Percentiles rank a stretch among this genome's conserved stretches.
Evolutionary conservation across 2,113 vertebrate species (phyloP).

Genomic region (Centropristis striata): DNA sequence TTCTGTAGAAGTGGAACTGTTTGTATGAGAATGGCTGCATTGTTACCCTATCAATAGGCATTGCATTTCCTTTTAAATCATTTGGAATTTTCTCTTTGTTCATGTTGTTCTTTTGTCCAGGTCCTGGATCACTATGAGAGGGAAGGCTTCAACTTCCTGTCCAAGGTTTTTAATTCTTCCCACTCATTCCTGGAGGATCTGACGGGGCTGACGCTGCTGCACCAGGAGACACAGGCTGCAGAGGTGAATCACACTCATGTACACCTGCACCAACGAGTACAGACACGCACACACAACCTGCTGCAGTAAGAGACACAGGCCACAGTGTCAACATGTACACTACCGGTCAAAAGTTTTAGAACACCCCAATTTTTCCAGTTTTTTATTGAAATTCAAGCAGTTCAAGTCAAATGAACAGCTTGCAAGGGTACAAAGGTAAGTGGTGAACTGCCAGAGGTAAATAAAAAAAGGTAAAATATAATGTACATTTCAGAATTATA

Average conservation of each 20-base stretch:
- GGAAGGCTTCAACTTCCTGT: slow-evolving; percentile 95
- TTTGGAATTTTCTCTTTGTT: not conserved
- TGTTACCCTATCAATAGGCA: not conserved
- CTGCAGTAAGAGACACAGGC: not conserved
- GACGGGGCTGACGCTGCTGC: slow-evolving; percentile 95
- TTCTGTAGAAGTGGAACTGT: too few relatives aligned
- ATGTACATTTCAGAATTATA: too few relatives aligned
- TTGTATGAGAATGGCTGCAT: not conserved
- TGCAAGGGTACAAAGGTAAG: too few relatives aligned
- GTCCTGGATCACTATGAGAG: slow-evolving; percentile 94
- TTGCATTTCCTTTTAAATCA: not conserved
- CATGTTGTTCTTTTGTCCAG: slow-evolving; percentile 72
- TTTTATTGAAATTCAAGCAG: too few relatives aligned
- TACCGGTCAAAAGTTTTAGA: too few relatives aligned
- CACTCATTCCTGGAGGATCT: slow-evolving; percentile 99
- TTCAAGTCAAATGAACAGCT: too few relatives aligned
- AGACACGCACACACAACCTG: slow-evolving; percentile 18
- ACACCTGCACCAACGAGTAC: not conserved
- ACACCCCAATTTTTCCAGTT: too few relatives aligned
- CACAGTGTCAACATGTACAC: not conserved
- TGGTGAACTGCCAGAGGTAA: too few relatives aligned
- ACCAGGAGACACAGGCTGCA: slow-evolving; percentile 98
- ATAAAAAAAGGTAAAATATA: too few relatives aligned
- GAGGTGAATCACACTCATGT: slow-evolving; percentile 88
- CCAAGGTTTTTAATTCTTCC: slow-evolving; percentile 98